Evolutionary conservation across 2,888 invertebrate species (phyloP).

Genomic region (Amphipyra tragopoginis): DNA sequence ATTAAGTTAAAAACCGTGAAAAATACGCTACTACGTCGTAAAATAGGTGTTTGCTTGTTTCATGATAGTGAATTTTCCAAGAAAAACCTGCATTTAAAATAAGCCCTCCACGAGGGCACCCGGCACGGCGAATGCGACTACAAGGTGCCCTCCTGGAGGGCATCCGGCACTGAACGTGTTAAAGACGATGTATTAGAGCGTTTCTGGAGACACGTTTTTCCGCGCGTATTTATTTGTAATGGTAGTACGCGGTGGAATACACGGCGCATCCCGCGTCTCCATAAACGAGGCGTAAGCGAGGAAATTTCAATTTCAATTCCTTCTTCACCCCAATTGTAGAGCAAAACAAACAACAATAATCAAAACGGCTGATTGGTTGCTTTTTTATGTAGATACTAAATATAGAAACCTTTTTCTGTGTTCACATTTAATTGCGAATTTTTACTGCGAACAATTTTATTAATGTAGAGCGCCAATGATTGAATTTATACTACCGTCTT

Average conservation of each 20-base stretch:
- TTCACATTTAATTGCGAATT: conserved; percentile 36
- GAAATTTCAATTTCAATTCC: conserved; percentile 7
- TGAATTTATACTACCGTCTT: conserved; percentile 11
- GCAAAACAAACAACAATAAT: conserved; percentile 48
- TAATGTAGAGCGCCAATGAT: conserved; percentile 28
- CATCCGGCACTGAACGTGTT: no score
- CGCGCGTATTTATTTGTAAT: no score
- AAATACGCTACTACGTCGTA: no score
- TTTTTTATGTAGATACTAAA: conserved; percentile 35
- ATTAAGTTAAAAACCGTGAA: no score
- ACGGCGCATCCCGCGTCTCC: not conserved
- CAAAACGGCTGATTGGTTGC: conserved; percentile 40
- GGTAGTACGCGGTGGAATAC: no score
- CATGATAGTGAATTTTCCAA: no score
- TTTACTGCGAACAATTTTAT: conserved; percentile 37
- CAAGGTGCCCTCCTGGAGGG: no score
- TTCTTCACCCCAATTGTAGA: conserved; percentile 23
- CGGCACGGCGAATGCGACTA: no score
- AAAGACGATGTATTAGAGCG: not conserved
- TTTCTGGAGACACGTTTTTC: no score
- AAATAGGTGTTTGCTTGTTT: no score
- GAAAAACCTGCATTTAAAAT: no score
- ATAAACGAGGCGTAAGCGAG: not conserved
- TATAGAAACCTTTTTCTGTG: conserved; percentile 31
- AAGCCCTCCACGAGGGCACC: no score